These are phyloP conservation scores for Papilio polyxenes DNA, from an alignment of 1,140 invertebrate species.

Conservation along the genomic window DNA sequence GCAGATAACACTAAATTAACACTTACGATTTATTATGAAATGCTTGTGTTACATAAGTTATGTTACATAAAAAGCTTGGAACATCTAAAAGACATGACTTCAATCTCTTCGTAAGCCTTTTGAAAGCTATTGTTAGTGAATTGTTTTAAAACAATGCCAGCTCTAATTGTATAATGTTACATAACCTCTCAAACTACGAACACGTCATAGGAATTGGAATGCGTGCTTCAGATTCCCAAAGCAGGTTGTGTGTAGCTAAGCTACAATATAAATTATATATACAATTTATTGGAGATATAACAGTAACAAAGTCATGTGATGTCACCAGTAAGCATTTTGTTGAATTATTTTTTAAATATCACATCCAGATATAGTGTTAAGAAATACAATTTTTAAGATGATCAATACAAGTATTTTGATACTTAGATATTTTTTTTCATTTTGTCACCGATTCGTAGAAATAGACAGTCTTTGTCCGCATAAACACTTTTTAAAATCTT, in stretches of 20 bases:
- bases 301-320: not conserved
- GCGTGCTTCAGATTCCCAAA: not conserved
- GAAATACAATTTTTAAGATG: too few relatives aligned
- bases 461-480: too few relatives aligned
- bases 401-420: too few relatives aligned
- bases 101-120: not conserved
- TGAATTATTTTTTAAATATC: not conserved
- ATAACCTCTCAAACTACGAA: not conserved
- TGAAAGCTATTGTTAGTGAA: not conserved
- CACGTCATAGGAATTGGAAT: not conserved
- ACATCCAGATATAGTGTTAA: too few relatives aligned
- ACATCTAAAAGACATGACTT: not conserved
- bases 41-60: constrained; percentile 24
- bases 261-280: too few relatives aligned
- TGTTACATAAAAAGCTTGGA: not conserved
- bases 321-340: not conserved
- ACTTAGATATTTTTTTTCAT: too few relatives aligned
- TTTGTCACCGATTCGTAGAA: too few relatives aligned
- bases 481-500: too few relatives aligned
- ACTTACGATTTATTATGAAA: too few relatives aligned
- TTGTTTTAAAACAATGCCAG: not conserved
- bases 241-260: not conserved
- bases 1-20: not conserved
- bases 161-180: not conserved
- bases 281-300: not conserved